phyloP scores from a whole-genome alignment of 2,113 vertebrate species.

The Sarotherodon lohbergeri region DNA sequence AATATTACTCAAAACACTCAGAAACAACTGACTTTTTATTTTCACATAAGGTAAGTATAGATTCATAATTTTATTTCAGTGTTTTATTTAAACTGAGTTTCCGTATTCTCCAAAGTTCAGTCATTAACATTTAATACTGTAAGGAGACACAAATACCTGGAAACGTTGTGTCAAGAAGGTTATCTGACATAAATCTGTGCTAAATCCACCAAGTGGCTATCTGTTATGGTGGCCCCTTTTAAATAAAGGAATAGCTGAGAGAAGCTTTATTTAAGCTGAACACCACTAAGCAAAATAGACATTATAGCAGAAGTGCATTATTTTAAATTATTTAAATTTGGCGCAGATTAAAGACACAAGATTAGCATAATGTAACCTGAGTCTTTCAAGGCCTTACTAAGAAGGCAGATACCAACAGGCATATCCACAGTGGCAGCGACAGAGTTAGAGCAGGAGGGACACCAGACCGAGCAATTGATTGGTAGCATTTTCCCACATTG shows the following conservation, averaged over 20 bases:
- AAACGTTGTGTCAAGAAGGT: neutral
- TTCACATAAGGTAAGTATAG: neutral
- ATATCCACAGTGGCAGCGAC: constrained; percentile 45
- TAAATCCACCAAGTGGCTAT: neutral
- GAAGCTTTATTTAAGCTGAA: neutral
- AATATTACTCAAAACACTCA: neutral
- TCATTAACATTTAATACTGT: neutral
- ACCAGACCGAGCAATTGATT: constrained; percentile 32
- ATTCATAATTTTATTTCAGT: neutral
- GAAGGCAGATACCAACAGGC: constrained; percentile 34
- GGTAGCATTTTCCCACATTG: constrained; percentile 66
- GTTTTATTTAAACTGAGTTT: neutral
- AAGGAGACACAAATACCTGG: neutral
- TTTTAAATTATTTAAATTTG: neutral
- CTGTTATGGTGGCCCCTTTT: neutral
- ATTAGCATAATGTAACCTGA: neutral
- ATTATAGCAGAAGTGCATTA: neutral
- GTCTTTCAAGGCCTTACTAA: neutral
- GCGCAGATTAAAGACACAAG: neutral
- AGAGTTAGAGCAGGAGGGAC: constrained; percentile 4
- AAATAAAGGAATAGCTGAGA: neutral
- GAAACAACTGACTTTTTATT: neutral
- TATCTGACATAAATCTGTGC: neutral
- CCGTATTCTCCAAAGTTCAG: neutral
- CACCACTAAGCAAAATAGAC: neutral